Percentiles rank a stretch among this genome's conserved stretches.
phyloP scores from a whole-genome alignment of 2,113 vertebrate genomes.

The Plestiodon gilberti region DNA sequence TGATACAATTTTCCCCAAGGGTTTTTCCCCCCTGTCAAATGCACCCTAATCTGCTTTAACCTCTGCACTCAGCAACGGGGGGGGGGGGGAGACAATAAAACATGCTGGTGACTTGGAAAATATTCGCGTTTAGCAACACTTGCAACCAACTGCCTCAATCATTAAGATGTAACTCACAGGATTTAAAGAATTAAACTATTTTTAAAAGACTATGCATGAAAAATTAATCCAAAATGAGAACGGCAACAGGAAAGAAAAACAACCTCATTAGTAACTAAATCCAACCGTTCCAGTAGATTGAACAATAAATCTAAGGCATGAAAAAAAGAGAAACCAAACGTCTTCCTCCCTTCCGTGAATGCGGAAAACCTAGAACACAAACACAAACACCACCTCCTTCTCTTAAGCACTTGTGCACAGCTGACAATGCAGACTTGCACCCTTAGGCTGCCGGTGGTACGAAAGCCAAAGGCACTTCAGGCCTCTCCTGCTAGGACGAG shows the following conservation, averaged over 20 bases:
- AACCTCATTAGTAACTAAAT: neutral
- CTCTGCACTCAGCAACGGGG: neutral
- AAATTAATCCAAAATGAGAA: neutral
- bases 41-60: conserved; percentile 11
- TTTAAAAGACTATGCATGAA: neutral
- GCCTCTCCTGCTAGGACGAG: neutral
- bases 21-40: neutral
- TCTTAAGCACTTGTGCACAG: neutral
- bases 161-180: neutral
- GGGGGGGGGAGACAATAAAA: neutral
- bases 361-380: neutral
- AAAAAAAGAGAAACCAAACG: neutral
- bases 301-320: neutral
- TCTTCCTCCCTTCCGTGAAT: neutral
- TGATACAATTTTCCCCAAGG: neutral
- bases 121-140: neutral
- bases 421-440: neutral
- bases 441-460: neutral
- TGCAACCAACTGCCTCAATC: neutral
- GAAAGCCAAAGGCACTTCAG: neutral
- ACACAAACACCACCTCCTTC: neutral
- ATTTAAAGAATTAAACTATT: neutral
- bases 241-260: neutral
- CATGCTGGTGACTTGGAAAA: neutral
- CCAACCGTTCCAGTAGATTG: neutral